These are phyloP conservation scores for Procavia capensis DNA, from an alignment of 2,113 vertebrate species.

Conservation along the genomic window DNA sequence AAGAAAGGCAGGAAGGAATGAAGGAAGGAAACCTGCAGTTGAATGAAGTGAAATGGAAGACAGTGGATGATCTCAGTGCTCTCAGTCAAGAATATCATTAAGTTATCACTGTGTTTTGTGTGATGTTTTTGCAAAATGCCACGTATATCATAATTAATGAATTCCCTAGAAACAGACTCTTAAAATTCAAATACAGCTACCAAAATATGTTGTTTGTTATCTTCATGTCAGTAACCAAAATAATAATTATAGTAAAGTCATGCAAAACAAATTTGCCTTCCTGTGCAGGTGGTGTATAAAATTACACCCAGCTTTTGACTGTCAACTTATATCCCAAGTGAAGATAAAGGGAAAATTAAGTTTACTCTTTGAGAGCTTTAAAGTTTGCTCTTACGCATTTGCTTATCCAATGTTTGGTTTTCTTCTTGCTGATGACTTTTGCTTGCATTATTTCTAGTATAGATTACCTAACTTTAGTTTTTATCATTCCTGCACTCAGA, in stretches of 20 bases:
- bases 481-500: neutral
- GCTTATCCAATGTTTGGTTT: neutral
- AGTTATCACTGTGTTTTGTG: neutral
- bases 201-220: neutral
- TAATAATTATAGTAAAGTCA: neutral
- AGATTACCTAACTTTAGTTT: neutral
- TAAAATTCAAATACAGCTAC: constrained; percentile 1
- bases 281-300: neutral
- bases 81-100: neutral
- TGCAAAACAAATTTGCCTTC: neutral
- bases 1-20: no score
- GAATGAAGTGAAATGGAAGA: neutral
- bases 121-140: neutral
- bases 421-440: neutral
- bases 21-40: neutral
- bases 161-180: constrained; percentile 7
- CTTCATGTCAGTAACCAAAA: neutral
- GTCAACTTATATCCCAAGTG: neutral
- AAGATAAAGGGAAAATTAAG: neutral
- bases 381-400: neutral
- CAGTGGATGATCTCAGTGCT: neutral
- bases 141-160: neutral
- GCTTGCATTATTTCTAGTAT: neutral
- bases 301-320: neutral
- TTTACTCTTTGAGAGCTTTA: neutral